These are phyloP conservation scores for Drosophila sulfurigaster DNA, from an alignment of 1,140 invertebrate genomes.

Conservation along the genomic window DNA sequence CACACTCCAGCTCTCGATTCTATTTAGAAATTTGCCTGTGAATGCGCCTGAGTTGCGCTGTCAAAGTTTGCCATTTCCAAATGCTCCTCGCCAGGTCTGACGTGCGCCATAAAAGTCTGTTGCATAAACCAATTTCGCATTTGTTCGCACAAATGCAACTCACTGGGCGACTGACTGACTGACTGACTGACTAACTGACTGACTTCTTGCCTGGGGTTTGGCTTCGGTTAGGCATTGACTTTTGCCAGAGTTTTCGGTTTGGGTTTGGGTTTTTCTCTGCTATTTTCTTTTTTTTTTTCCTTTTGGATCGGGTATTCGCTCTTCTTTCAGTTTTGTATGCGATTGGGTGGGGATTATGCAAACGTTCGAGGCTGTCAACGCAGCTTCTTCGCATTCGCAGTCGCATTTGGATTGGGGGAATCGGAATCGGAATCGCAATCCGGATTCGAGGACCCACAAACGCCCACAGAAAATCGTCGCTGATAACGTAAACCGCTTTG, in stretches of 20 bases:
- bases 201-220: neutral
- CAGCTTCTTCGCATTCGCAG: constrained; percentile 56
- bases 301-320: neutral
- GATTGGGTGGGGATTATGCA: constrained; percentile 52
- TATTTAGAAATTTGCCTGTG: constrained; percentile 49
- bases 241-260: neutral
- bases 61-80: constrained; percentile 47
- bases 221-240: constrained; percentile 13
- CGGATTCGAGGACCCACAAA: neutral
- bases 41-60: constrained; percentile 35
- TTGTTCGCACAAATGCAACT: constrained; percentile 63
- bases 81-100: constrained; percentile 31
- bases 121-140: constrained; percentile 80
- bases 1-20: constrained; percentile 13
- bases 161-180: constrained; percentile 4
- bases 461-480: constrained; percentile 52
- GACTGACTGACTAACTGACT: neutral
- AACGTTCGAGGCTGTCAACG: constrained; percentile 63
- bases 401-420: constrained; percentile 17
- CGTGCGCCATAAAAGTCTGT: constrained; percentile 75
- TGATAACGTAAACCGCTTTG: constrained; percentile 80
- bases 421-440: constrained; percentile 10
- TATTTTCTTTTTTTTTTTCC: neutral
- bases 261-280: neutral
- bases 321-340: constrained; percentile 11